Percentiles rank a stretch among this genome's conserved stretches.
These are phyloP conservation scores for Pipistrellus nathusii DNA, from an alignment of 2,797 vertebrate genomes.

Conservation along the genomic window DNA sequence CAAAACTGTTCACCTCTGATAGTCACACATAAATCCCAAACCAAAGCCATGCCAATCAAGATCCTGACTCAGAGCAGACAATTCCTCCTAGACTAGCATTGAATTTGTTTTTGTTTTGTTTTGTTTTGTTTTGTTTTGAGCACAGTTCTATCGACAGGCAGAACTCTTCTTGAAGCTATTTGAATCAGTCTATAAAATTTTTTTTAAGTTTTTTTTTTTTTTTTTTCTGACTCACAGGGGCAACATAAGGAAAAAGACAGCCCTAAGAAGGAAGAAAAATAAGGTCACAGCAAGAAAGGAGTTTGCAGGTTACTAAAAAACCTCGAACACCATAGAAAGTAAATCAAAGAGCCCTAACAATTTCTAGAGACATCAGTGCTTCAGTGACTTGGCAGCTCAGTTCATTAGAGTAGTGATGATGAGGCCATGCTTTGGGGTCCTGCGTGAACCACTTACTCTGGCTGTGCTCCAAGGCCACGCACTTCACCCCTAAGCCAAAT, in stretches of 20 bases:
- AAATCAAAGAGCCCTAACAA: slow-evolving; percentile 56
- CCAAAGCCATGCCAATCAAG: slow-evolving; percentile 22
- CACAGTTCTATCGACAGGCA: neutral
- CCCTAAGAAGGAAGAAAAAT: neutral
- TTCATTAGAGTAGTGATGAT: slow-evolving; percentile 65
- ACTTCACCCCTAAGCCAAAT: slow-evolving; percentile 63
- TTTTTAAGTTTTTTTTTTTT: slow-evolving; percentile 33
- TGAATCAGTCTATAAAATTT: slow-evolving; percentile 15
- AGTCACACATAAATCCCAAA: slow-evolving; percentile 31
- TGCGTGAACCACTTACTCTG: slow-evolving; percentile 47
- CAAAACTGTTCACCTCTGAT: slow-evolving; percentile 33
- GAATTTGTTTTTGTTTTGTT: neutral
- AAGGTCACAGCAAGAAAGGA: slow-evolving; percentile 66
- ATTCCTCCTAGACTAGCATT: neutral
- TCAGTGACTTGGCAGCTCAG: slow-evolving; percentile 16
- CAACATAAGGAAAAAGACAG: slow-evolving; percentile 45
- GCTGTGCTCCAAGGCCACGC: slow-evolving; percentile 6
- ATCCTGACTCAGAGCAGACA: slow-evolving; percentile 3
- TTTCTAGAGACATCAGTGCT: slow-evolving; percentile 60
- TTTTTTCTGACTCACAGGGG: slow-evolving; percentile 27
- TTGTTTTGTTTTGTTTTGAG: neutral
- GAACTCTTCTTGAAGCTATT: slow-evolving; percentile 42
- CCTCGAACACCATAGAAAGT: slow-evolving; percentile 34
- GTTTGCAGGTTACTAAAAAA: slow-evolving; percentile 35
- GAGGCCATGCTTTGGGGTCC: slow-evolving; percentile 29